Conservation (phyloP, 2,113 vertebrate genomes). For the Mesocricetus auratus region DNA sequence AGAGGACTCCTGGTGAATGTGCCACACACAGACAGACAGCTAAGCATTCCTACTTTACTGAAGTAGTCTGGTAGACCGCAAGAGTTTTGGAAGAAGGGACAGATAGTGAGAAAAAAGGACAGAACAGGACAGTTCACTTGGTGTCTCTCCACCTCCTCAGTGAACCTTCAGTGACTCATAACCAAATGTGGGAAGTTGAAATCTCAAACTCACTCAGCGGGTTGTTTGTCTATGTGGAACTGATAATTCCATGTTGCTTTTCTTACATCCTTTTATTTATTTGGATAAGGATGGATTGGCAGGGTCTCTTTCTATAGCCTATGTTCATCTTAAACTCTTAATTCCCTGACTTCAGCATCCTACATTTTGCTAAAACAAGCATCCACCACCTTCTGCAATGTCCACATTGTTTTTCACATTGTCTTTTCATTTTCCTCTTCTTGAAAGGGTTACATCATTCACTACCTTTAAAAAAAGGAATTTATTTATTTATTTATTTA, state of each 20-base stretch:
- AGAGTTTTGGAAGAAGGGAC: too few species aligned
- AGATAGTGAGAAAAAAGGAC: not conserved
- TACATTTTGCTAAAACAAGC: too few species aligned
- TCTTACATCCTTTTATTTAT: not conserved
- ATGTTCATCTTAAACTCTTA: not conserved
- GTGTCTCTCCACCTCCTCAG: too few species aligned
- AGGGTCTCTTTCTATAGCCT: not conserved
- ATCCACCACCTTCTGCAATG: not conserved
- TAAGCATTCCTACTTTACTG: not conserved
- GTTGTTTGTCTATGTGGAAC: not conserved
- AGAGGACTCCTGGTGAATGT: not conserved
- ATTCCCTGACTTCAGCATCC: not conserved
- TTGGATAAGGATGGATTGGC: not conserved
- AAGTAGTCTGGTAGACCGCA: not conserved
- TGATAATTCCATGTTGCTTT: not conserved
- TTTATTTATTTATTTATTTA: not conserved
- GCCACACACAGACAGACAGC: not conserved
- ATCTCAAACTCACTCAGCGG: not conserved
- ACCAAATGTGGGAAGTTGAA: not conserved
- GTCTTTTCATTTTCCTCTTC: not conserved
- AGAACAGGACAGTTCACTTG: fast-evolving
- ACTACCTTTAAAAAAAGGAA: not conserved
- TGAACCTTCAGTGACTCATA: not conserved
- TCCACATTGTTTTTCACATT: not conserved
- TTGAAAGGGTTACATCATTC: not conserved